These are phyloP conservation scores for Daktulosphaira vitifoliae DNA, from an alignment of 1,140 invertebrate species.

Conservation along the genomic window DNA sequence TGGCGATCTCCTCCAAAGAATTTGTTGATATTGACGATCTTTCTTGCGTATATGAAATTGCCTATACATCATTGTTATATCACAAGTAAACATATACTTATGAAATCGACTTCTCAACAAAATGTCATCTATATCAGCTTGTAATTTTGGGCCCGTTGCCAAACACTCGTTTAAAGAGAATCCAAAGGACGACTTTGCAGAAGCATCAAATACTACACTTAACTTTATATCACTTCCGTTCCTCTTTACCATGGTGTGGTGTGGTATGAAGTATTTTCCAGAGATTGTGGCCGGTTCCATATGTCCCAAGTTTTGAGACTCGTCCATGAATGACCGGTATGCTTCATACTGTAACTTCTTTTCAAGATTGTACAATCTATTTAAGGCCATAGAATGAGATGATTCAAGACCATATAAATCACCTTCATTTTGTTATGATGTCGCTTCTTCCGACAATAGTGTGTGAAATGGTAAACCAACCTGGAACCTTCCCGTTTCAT, in stretches of 20 bases:
- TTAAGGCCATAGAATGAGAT: neutral
- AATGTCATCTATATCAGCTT: no score
- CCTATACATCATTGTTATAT: conserved; percentile 44
- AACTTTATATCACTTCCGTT: conserved; percentile 37
- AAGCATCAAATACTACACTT: conserved; percentile 43
- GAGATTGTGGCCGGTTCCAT: neutral
- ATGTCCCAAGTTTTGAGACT: neutral
- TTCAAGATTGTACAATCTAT: no score
- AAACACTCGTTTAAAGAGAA: conserved; percentile 39
- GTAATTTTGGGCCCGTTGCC: no score
- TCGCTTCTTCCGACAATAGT: no score
- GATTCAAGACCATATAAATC: no score
- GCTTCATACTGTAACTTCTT: no score
- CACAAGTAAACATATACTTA: conserved; percentile 40
- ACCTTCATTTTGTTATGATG: no score
- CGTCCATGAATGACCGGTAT: neutral
- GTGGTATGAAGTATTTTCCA: conserved; percentile 24
- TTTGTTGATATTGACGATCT: no score
- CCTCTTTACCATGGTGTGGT: conserved; percentile 32
- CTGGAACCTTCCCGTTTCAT: no score
- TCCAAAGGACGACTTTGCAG: conserved; percentile 37
- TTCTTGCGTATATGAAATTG: no score
- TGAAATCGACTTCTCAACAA: conserved; percentile 40
- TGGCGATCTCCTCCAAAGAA: neutral
- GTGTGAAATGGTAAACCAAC: no score